Evolutionary conservation across 64 coral and sea anemone genomes (phyloP), one percentile per base, ranked within the genome.

Genomic region (Stichodactyla helianthus): DNA sequence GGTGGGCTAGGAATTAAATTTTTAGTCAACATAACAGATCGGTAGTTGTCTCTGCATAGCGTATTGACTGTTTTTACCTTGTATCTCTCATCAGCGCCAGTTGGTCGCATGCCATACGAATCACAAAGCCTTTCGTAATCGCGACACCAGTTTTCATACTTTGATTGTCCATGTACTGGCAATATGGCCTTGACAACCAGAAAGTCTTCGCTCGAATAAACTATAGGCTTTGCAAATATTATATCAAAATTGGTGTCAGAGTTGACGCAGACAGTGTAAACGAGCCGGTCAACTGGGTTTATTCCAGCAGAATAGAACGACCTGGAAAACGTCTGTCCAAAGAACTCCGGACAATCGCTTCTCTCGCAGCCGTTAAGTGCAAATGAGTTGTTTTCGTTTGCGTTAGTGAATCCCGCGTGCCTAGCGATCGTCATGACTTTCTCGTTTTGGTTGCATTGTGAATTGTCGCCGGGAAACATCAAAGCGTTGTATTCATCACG

Each of bases 231-330:
- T 15, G 26, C 82, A 18, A 60, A 57, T 7, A 89, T 19, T 18
- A 89, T 50, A 19, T 89, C 79, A 18, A 83, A 84, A 44, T 83
- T 83, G 82, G 52, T 55, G 17, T 84, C 82, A 13, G 89, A 85
- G 71, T 90, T 90, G 54, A 90, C 63, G 59, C 89, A 90, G 4
- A 90, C 59, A 17, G 82, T 76, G n/a, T 85, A 90, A 5, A 90
- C 88, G 5, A 27, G n/a, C 0, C 88, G 28, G 14, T 84, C 59
- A 25, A 22, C 17, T 4, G 68, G 68, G 15, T 52, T 27, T 22
- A 16, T 22, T 12, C 57, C 44, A 2, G 55, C 56, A 68, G 53
- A 55, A 16, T 60, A 58, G 62, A 89, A 82, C 1, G 61, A 19
- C 26, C 81, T 20, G 11, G 53, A 51, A 53, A 35, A 57, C 25